Conservation (phyloP, 2,888 invertebrate genomes). For the Cerastis rubricosa region DNA sequence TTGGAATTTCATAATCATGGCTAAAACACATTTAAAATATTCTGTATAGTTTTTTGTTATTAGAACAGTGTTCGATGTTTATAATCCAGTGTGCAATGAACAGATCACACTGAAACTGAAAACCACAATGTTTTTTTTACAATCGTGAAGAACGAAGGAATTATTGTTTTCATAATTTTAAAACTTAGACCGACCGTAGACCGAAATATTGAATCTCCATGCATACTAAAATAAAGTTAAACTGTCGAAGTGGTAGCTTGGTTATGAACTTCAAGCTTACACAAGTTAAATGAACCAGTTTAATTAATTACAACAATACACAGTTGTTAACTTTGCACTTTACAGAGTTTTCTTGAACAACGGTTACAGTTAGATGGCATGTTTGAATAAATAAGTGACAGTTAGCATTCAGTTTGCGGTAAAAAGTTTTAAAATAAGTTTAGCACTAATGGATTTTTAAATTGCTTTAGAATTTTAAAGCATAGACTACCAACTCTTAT, state of each 20-base stretch:
- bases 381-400: constrained; percentile 25
- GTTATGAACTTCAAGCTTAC: constrained; percentile 6
- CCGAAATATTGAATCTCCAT: constrained; percentile 1
- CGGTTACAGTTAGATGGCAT: constrained; percentile 2
- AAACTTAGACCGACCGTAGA: background rate
- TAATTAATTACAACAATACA: constrained; percentile 36
- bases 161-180: constrained; percentile 1
- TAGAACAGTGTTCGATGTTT: background rate
- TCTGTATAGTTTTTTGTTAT: background rate
- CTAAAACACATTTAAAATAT: background rate
- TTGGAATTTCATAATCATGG: background rate
- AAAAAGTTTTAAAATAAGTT: constrained; percentile 20
- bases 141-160: constrained; percentile 1
- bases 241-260: constrained; percentile 24
- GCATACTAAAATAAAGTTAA: constrained; percentile 11
- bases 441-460: background rate
- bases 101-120: constrained; percentile 14
- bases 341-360: constrained; percentile 28
- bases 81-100: background rate
- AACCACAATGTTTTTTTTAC: constrained; percentile 1
- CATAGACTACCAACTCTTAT: background rate
- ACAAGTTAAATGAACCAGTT: constrained; percentile 42
- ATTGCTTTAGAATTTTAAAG: background rate
- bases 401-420: constrained; percentile 16
- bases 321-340: constrained; percentile 33